Base-by-base conservation (phyloP, 1,140 invertebrate species). In the Drosophila novamexicana region DNA sequence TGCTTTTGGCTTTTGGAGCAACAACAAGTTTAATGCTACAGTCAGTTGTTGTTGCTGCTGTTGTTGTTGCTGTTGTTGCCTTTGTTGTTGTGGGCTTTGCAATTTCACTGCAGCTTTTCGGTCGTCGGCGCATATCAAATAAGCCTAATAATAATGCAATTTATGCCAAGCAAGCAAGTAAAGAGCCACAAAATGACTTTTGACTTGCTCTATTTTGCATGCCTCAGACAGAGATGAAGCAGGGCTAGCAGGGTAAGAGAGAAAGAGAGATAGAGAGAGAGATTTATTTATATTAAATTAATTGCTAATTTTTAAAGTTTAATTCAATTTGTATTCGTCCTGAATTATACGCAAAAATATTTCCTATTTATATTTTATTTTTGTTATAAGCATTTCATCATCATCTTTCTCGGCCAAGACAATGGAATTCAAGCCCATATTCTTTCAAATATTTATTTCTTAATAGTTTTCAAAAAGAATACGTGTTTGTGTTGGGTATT, bases 121-220 rank as follows among this genome's bases (percentile, higher is more conserved):
- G 54, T 81, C 73, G 80, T 73, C 82, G 81, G 82, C 83, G 82
- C 83, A 86, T 86, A 83, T 86, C 83, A 86, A 86, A 86, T 86
- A 83, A 88, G 83, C 76, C 83, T 86, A 86, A 86, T 89, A 86
- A 89, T 86, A 86, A 88, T 86, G 83, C 83, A 86, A 86, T 86
- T 86, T 86, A 86, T 88, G 83, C 79, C 72, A 75, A 47, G 52
- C 67, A 79, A 79, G 80, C 74, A 66, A 76, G 59, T 70, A 62
- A 77, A 77, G 66, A 70, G 69, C 75, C 77, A 77, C 71, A 76
- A 77, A 68, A 68, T 73, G 64, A 73, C 64, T 73, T 68, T 73
- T 73, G 70, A 73, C 70, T 73, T 75, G 76, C 67, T 76, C 76
- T 76, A 78, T 78, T 78, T 78, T 70, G 56, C 16, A 36, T 40